Conservation (phyloP, 92 coral and sea anemone genomes). For the Umimayanthus chanpuru region DNA sequence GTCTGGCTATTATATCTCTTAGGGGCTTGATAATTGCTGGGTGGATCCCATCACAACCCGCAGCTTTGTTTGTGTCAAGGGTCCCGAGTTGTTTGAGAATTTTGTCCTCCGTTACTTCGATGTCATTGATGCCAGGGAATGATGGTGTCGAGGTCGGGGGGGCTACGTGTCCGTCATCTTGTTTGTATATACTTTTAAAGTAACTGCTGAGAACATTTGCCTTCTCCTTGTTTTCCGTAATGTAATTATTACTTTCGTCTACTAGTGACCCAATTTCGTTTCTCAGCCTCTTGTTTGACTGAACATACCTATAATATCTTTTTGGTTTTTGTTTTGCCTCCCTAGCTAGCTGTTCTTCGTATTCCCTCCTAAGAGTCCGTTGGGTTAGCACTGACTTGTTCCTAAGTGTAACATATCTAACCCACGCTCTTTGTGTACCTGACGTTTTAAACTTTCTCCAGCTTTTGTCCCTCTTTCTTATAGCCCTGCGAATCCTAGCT, state of each 20-base stretch:
- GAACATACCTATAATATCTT: neutral
- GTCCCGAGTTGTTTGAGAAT: neutral
- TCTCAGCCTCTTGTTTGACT: constrained; percentile 6
- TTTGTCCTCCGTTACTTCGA: neutral
- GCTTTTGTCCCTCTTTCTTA: neutral
- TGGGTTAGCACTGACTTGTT: too few species aligned
- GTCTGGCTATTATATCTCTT: too few species aligned
- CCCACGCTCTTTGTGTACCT: neutral
- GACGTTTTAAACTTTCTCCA: neutral
- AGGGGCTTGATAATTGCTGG: too few species aligned
- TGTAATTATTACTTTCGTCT: neutral
- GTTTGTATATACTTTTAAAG: neutral
- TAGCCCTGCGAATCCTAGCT: too few species aligned
- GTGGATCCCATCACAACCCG: too few species aligned
- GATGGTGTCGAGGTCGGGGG: neutral
- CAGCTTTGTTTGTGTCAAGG: too few species aligned
- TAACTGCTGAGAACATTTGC: constrained; percentile 4
- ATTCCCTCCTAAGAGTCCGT: constrained; percentile 2
- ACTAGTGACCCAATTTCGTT: neutral
- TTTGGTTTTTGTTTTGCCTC: neutral
- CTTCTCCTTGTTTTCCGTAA: neutral
- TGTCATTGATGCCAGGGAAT: neutral
- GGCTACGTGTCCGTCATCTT: neutral
- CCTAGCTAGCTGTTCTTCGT: neutral
- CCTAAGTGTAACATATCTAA: neutral